Evolutionary conservation across 2,113 vertebrate species (phyloP).

Genomic region (Phalacrocorax pelagicus): DNA sequence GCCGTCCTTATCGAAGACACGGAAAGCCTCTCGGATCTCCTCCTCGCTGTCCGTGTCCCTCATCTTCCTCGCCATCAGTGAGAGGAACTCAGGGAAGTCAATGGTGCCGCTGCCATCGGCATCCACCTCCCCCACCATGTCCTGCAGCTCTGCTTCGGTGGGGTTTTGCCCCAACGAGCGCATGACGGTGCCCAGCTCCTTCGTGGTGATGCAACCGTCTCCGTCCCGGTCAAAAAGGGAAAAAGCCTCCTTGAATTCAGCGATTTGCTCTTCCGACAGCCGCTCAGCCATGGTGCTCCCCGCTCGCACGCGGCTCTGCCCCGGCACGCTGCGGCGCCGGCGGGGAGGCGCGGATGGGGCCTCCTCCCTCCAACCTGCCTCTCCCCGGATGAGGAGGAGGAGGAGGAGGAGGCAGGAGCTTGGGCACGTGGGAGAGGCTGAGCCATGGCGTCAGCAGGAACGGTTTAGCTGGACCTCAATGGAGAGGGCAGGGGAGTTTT

Average conservation of each 20-base stretch:
- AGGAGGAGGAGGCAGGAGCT: neutral
- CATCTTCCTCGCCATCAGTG: conserved; percentile 73
- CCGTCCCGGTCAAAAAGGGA: conserved; percentile 89
- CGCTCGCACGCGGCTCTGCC: neutral
- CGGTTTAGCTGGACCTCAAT: fast-evolving
- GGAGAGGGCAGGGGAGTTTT: fast-evolving
- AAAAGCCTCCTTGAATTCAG: conserved; percentile 87
- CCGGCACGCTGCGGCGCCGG: neutral
- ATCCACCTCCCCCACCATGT: conserved; percentile 84
- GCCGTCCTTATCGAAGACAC: conserved; percentile 67
- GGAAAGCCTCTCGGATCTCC: conserved; percentile 76
- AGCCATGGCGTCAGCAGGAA: neutral
- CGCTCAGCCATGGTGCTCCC: conserved; percentile 21
- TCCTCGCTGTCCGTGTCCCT: conserved; percentile 70
- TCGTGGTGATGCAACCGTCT: conserved; percentile 84
- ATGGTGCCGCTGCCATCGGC: conserved; percentile 80
- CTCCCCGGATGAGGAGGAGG: neutral
- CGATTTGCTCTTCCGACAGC: conserved; percentile 39
- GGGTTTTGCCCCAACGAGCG: conserved; percentile 88
- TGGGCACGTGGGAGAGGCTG: fast-evolving
- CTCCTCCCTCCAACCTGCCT: neutral
- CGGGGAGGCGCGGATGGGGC: neutral
- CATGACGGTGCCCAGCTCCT: conserved; percentile 88
- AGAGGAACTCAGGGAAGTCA: conserved; percentile 62
- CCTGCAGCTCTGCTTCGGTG: conserved; percentile 84